Evolutionary conservation across 2,888 invertebrate species (phyloP), one percentile per base, ranked within the genome.

Genomic region (Neoaliturus tenellus): DNA sequence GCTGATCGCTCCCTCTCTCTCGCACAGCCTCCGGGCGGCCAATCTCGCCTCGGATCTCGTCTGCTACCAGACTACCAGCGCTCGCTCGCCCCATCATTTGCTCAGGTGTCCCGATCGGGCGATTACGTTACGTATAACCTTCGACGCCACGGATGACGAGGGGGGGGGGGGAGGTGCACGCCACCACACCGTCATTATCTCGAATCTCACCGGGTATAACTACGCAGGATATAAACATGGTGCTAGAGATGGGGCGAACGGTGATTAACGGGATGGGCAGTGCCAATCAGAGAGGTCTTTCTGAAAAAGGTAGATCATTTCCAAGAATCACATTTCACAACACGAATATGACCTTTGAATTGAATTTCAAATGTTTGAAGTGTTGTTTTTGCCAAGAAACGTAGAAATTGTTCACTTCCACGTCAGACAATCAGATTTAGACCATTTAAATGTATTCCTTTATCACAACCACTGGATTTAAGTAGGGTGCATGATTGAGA

Each of bases 71-170:
- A 55, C 55, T 55, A 48, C 48, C n/a, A 48, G 48, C 48, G 35
- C 35, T 35, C 35, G 2, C 44, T n/a, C 20, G 20, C 51, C 31
- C 62, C 62, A 62, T 62, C 62, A 62, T 62, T 62, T 62, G 62
- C 62, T 62, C 62, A 62, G 62, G 62, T 62, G 62, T 62, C 62
- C n/a, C 62, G 62, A 62, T 62, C 62, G 62, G 4, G 28, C 31
- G 62, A 62, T 51, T 62, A 62, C 62, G 62, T 28, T 62, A 31
- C 28, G 62, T 62, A 62, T 62, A 62, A 62, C 62, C 62, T 62
- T 62, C 62, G 62, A 62, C 62, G 62, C 62, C 62, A 51, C 51
- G 51, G 23, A 6, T 20, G 51, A 6, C 10, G 28, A 31, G 28
- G 28, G n/a, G 5, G 62, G 28, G 28, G n/a, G n/a, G n/a, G 25